Evolutionary conservation across 2,888 invertebrate species (phyloP).

Genomic region (Zele albiditarsus): DNA sequence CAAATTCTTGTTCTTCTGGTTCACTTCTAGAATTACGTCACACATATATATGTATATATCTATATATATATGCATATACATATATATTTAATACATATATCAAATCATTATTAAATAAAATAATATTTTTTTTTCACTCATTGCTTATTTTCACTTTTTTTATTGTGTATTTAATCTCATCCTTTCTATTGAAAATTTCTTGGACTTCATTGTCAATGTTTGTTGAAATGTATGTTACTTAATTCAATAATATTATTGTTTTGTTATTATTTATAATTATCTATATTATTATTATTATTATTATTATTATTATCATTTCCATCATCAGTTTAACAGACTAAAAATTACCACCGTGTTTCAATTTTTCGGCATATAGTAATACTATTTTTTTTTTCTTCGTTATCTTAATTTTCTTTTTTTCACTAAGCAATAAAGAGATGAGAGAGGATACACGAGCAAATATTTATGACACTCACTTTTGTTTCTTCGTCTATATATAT

Average conservation of each 20-base stretch:
- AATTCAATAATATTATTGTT: slow-evolving; percentile 12
- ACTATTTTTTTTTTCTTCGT: background rate
- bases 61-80: background rate
- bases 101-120: background rate
- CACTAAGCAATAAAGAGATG: slow-evolving; percentile 14
- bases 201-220: background rate
- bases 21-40: too few relatives aligned
- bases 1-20: too few relatives aligned
- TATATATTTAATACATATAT: too few relatives aligned
- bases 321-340: background rate
- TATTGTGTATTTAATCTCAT: background rate
- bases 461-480: background rate
- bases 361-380: background rate
- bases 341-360: background rate
- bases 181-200: too few relatives aligned
- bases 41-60: background rate
- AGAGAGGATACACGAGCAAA: slow-evolving; percentile 8
- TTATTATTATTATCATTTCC: background rate
- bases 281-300: background rate
- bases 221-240: background rate
- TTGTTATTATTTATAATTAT: background rate
- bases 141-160: background rate
- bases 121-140: background rate
- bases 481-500: background rate
- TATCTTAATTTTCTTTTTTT: background rate